Conservation (phyloP, 2,113 vertebrate genomes). For the Sceloporus undulatus region DNA sequence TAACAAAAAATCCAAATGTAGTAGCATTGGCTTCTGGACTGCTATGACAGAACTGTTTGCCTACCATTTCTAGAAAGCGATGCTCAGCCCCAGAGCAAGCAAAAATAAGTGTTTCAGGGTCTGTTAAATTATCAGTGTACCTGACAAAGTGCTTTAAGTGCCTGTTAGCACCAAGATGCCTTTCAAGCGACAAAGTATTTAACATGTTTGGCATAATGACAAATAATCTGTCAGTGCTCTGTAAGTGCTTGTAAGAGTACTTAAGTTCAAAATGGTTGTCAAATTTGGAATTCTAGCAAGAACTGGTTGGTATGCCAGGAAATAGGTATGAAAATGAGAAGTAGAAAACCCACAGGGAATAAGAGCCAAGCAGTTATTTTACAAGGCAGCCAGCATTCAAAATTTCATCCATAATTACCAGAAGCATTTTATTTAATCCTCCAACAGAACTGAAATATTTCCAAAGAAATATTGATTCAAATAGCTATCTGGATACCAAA, state of each 20-base stretch:
- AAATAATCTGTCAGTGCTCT: background rate
- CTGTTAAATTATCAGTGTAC: background rate
- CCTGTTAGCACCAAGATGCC: conserved; percentile 2
- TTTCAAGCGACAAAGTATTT: conserved; percentile 1
- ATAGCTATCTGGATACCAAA: too few relatives aligned
- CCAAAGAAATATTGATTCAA: background rate
- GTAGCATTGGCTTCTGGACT: background rate
- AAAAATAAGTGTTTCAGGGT: too few relatives aligned
- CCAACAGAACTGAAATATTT: background rate
- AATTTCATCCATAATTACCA: background rate
- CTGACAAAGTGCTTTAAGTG: background rate
- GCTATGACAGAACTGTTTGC: background rate
- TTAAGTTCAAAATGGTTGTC: conserved; percentile 5
- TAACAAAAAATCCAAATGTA: background rate
- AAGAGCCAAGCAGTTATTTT: background rate
- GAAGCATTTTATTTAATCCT: background rate
- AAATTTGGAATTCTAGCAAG: conserved; percentile 1
- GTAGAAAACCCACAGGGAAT: background rate
- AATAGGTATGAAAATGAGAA: background rate
- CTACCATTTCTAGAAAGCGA: background rate
- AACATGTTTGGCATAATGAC: conserved; percentile 1
- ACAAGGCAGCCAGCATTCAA: background rate
- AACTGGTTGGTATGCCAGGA: background rate
- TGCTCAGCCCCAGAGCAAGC: background rate
- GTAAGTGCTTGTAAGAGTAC: background rate